Base-by-base conservation (phyloP, 2,888 invertebrate species). In the Pyrochroa serraticornis region DNA sequence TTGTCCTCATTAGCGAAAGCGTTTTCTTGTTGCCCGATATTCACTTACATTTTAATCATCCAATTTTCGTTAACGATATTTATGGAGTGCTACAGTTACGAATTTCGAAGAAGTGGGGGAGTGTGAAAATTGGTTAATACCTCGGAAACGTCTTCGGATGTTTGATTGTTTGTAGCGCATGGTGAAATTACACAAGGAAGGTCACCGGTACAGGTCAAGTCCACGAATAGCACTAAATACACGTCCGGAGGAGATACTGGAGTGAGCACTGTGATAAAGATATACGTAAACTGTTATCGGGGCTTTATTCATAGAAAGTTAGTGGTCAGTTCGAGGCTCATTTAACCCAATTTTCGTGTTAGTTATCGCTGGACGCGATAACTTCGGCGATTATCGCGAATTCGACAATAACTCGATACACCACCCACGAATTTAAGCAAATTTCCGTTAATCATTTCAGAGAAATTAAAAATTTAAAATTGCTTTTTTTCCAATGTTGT, bases 101-200 rank as follows among this genome's bases (percentile, higher is more conserved):
- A 22, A 22, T 3, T 5, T 33, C 36, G 32, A n/a, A n/a, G 35
- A 9, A 44, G 9, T 10, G 32, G 43, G 31, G 32, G 30, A 31
- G 22, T 30, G 13, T n/a, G 9, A 5, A 41, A 34, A 9, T 3
- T 33, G 10, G 51, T 35, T 33, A 46, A 58, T 61, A 65, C 66
- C 68, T 68, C 62, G 46, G 50, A 71, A 37, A 41, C 73, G 72
- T 53, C 72, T 66, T 43, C 74, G 67, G 39, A 71, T 73, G 41
- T 67, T 68, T 43, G 64, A 65, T 59, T 74, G 72, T 49, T 74
- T 74, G 64, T 65, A 71, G 57, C 73, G 65, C 73, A 74, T 74
- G 32, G 33, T 35, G 58, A 60, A 38, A 43, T 39, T 12, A 41
- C 43, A 22, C 36, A 56, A 41, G 50, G 66, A 61, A 61, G 60